Evolutionary conservation across 2,888 invertebrate species (phyloP), one percentile per base, ranked within the genome.

Genomic region (Machimus atricapillus): DNA sequence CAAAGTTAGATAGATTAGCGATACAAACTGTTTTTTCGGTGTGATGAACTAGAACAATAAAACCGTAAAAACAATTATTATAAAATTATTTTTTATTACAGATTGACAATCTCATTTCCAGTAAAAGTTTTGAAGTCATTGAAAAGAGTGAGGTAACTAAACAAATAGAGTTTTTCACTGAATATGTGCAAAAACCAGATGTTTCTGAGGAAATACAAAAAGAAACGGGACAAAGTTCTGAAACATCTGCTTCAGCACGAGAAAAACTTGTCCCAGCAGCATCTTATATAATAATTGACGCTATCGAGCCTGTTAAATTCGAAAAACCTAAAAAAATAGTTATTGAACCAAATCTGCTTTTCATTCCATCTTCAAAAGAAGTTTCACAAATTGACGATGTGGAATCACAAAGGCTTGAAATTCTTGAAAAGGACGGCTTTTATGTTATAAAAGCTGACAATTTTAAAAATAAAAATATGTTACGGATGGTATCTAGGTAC

Each of bases 251-350:
- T 27, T 52, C 52, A 81, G 23, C n/a, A 46, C 40, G 37, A 52
- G 56, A 81, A 81, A n/a, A 5, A 9, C 34, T 34, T 52, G 16
- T 34, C 40, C 88, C 90, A 9, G 90, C 90, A 0, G 90, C 91
- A 0, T 91, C 91, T 0, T 92, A 91, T 66, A 90, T 93, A 77
- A 90, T 91, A 89, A 90, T 92, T n/a, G 92, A 92, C 19, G 88
- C 90, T 8, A 87, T 89, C 4, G 89, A 76, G 1, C 76, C 90
- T 0, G 88, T 90, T 1, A 89, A 88, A 82, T 76, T 87, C 16
- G 85, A 89, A 9, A 43, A 89, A 46, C 66, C 88, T 8, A 85
- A 43, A 1, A 90, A 90, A 78, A 87, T 87, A 0, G 40, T 89
- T 78, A 89, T 88, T 56, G 89, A 91, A 46, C 88, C 89, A 52